Evolutionary conservation across 2,113 vertebrate species (phyloP).

Genomic region (Leucoraja erinaceus): DNA sequence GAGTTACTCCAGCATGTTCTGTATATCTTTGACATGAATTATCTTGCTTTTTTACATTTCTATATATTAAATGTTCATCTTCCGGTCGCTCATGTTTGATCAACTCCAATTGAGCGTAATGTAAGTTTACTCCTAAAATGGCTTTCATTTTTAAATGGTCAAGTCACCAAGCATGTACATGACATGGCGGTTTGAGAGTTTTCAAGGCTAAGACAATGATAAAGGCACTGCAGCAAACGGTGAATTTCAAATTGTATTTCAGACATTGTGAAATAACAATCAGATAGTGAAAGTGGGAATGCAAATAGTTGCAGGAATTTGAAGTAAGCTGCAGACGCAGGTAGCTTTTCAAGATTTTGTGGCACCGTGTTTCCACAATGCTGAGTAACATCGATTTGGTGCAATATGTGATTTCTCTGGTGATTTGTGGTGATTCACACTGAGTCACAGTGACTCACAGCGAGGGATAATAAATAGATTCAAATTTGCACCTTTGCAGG

Average conservation of each 20-base stretch:
- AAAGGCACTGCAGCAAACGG: neutral
- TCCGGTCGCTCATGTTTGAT: neutral
- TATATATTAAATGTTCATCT: neutral
- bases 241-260: neutral
- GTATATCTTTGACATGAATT: neutral
- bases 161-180: neutral
- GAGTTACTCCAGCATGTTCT: too few species aligned
- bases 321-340: neutral
- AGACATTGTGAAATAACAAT: slow-evolving; percentile 12
- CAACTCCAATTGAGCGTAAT: neutral
- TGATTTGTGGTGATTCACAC: slow-evolving; percentile 25
- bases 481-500: slow-evolving; percentile 23
- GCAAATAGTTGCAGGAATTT: neutral
- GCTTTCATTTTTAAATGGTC: neutral
- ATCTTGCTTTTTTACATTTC: neutral
- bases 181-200: neutral
- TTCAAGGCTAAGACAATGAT: neutral
- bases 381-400: slow-evolving; percentile 10
- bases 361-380: neutral
- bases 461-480: slow-evolving; percentile 31
- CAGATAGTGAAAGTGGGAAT: neutral
- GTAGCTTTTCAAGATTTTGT: neutral
- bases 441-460: slow-evolving; percentile 20
- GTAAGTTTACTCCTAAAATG: neutral
- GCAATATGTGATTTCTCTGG: slow-evolving; percentile 7